phyloP scores from a whole-genome alignment of 2,113 vertebrate genomes.

The Pelodiscus sinensis region DNA sequence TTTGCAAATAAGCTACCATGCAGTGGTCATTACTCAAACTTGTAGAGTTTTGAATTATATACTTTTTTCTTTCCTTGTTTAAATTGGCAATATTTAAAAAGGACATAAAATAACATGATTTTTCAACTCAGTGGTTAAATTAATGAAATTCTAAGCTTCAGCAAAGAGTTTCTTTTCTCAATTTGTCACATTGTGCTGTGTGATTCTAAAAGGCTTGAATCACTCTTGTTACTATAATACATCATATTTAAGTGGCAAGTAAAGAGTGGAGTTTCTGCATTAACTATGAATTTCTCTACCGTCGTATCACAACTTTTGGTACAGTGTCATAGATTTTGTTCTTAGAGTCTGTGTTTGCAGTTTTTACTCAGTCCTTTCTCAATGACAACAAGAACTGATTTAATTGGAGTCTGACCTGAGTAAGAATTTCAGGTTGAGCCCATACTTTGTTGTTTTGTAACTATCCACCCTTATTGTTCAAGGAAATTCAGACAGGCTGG shows the following conservation, averaged over 20 bases:
- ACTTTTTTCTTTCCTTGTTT: background rate
- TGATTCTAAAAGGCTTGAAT: background rate
- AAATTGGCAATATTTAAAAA: background rate
- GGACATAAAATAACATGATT: background rate
- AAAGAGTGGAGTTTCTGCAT: background rate
- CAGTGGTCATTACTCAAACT: background rate
- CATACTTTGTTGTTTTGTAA: background rate
- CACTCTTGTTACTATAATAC: background rate
- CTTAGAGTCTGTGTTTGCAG: background rate
- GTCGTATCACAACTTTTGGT: background rate
- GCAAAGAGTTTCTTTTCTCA: slow-evolving; percentile 6
- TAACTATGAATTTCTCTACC: background rate
- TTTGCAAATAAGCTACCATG: background rate
- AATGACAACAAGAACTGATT: background rate
- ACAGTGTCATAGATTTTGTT: background rate
- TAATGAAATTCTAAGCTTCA: slow-evolving; percentile 19
- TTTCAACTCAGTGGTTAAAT: slow-evolving; percentile 14
- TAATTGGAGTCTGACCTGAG: background rate
- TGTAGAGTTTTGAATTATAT: background rate
- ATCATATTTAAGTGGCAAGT: background rate
- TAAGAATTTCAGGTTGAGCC: background rate
- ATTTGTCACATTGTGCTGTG: background rate
- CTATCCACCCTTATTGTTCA: background rate
- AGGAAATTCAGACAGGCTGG: background rate
- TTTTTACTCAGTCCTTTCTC: background rate